phyloP scores from a whole-genome alignment of 2,888 invertebrate species.

The Agrotis ipsilon region DNA sequence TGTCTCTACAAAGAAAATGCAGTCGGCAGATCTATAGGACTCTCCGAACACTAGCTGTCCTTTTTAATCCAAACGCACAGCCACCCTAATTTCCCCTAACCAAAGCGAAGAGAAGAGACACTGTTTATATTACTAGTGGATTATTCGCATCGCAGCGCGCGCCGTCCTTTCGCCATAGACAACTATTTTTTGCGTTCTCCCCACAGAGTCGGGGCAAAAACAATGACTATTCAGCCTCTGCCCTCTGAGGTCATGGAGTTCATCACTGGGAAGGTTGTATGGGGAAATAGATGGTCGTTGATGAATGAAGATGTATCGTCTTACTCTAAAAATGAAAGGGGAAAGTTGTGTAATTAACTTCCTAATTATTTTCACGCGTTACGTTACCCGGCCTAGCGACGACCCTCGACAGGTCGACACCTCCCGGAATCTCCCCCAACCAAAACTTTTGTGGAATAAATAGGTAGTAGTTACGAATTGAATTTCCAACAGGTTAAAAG shows the following conservation, averaged over 20 bases:
- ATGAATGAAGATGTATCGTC: conserved; percentile 48
- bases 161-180: conserved; percentile 60
- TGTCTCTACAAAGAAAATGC: background rate
- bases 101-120: conserved; percentile 72
- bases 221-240: conserved; percentile 64
- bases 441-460: background rate
- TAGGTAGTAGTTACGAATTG: background rate
- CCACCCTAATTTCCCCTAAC: conserved; percentile 67
- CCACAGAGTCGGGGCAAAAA: conserved; percentile 58
- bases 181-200: conserved; percentile 63
- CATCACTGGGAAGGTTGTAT: conserved; percentile 46
- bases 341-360: conserved; percentile 18
- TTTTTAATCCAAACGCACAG: conserved; percentile 35
- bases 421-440: background rate
- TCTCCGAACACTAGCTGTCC: conserved; percentile 30
- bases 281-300: conserved; percentile 36
- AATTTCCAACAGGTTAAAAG: background rate
- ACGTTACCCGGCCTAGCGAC: background rate
- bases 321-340: conserved; percentile 17
- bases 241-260: conserved; percentile 66
- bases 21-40: background rate
- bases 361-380: conserved; percentile 14
- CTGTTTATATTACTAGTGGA: conserved; percentile 81
- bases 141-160: conserved; percentile 72
- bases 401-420: too few relatives aligned